A percentile compares a stretch with the other conserved stretches of the same genome.
These are phyloP conservation scores for Calameuta idolon DNA, from an alignment of 2,888 invertebrate genomes.

Conservation along the genomic window DNA sequence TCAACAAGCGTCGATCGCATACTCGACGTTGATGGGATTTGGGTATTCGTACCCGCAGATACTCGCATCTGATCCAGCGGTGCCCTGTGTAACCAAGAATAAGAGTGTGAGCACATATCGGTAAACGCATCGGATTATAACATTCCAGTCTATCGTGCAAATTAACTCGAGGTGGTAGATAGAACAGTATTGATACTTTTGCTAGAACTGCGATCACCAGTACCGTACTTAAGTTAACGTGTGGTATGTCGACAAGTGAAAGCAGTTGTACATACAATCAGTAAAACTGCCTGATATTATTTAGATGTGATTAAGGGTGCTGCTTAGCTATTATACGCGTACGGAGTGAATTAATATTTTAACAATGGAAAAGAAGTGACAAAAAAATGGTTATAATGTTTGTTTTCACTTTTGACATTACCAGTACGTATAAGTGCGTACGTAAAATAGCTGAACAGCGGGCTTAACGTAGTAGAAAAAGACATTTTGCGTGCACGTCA, in stretches of 20 bases:
- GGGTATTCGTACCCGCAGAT: conserved; percentile 70
- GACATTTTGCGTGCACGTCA: neutral
- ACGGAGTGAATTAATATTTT: neutral
- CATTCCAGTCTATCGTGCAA: neutral
- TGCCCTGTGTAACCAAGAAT: conserved; percentile 71
- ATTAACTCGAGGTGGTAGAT: neutral
- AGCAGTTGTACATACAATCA: neutral
- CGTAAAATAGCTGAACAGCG: neutral
- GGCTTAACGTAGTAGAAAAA: neutral
- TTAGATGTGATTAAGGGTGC: neutral
- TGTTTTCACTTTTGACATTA: neutral
- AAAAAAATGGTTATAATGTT: neutral
- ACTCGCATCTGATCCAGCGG: conserved; percentile 84
- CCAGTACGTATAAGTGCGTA: too few relatives aligned
- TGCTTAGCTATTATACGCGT: neutral
- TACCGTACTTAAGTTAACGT: neutral
- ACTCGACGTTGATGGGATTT: conserved; percentile 67
- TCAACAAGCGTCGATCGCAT: conserved; percentile 82
- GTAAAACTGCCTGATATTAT: neutral
- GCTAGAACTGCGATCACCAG: neutral
- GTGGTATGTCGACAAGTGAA: neutral
- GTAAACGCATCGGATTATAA: neutral
- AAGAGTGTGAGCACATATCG: neutral
- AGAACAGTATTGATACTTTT: neutral
- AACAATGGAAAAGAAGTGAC: neutral